Conservation (phyloP, 2,797 vertebrate species). For the Argyrosomus regius region DNA sequence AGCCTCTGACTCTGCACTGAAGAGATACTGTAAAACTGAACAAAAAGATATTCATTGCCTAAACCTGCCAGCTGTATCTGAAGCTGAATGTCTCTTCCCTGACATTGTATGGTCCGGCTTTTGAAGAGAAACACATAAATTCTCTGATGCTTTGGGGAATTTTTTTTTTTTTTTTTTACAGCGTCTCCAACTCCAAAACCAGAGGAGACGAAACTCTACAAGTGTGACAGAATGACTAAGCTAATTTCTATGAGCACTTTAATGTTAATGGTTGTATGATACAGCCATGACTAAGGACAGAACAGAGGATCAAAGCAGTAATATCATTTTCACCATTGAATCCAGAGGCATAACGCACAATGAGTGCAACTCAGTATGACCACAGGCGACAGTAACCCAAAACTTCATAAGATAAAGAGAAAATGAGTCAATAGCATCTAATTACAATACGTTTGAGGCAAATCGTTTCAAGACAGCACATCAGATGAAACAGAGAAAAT, state of each 20-base stretch:
- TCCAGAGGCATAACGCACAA: conserved; percentile 56
- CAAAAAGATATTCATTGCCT: conserved; percentile 34
- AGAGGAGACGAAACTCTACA: background rate
- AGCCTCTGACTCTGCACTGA: background rate
- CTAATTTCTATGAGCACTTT: conserved; percentile 29
- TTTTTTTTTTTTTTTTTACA: background rate
- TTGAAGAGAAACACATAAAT: conserved; percentile 16
- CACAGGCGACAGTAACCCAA: conserved; percentile 70
- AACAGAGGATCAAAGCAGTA: conserved; percentile 67
- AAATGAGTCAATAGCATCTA: conserved; percentile 71
- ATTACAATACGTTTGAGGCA: conserved; percentile 57
- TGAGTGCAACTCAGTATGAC: conserved; percentile 34
- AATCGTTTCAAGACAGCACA: conserved; percentile 9
- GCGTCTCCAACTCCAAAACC: conserved; percentile 10
- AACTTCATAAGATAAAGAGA: conserved; percentile 51
- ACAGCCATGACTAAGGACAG: conserved; percentile 57
- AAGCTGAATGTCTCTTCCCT: background rate
- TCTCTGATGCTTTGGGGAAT: background rate
- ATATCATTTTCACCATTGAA: conserved; percentile 69
- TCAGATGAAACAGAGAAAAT: conserved; percentile 18
- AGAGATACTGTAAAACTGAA: conserved; percentile 32
- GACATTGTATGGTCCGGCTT: background rate
- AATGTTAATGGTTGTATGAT: conserved; percentile 34
- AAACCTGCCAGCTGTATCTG: conserved; percentile 6
- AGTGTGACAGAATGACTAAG: conserved; percentile 40